A percentile compares a stretch with the other conserved stretches of the same genome.
phyloP scores from a whole-genome alignment of 1,140 invertebrate genomes.

The Philaenus spumarius region DNA sequence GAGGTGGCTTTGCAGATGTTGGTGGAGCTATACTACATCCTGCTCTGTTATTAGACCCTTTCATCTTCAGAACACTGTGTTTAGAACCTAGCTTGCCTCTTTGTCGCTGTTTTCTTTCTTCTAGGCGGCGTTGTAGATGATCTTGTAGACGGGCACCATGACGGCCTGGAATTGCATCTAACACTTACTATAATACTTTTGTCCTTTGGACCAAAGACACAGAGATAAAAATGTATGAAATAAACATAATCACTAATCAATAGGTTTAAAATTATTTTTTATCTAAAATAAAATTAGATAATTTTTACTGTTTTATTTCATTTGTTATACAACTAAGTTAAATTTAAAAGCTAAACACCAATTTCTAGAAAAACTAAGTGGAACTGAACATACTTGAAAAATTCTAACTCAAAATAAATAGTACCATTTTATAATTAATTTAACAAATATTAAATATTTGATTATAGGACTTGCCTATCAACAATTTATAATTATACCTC shows the following conservation, averaged over 20 bases:
- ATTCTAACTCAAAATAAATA: no score
- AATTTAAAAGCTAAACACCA: no score
- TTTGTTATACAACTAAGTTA: no score
- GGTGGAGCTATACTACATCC: slow-evolving; percentile 9
- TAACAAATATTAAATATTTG: no score
- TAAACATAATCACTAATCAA: background rate
- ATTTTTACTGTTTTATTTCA: no score
- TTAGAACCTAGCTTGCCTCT: slow-evolving; percentile 41
- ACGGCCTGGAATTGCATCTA: slow-evolving; percentile 34
- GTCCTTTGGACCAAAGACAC: background rate
- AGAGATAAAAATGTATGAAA: background rate
- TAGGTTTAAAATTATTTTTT: no score
- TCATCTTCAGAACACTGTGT: slow-evolving; percentile 37
- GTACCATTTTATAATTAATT: no score
- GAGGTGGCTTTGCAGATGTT: slow-evolving; percentile 8
- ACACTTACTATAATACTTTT: background rate
- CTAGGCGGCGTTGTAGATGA: slow-evolving; percentile 47
- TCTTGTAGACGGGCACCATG: slow-evolving; percentile 50
- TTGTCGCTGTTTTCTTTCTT: slow-evolving; percentile 50
- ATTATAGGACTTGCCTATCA: no score
- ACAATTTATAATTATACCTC: no score
- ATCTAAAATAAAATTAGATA: no score
- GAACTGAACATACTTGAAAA: no score
- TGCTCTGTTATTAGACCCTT: slow-evolving; percentile 33
- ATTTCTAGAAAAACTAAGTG: no score